Conservation (phyloP, 2,113 vertebrate species). For the Leucoraja erinaceus region DNA sequence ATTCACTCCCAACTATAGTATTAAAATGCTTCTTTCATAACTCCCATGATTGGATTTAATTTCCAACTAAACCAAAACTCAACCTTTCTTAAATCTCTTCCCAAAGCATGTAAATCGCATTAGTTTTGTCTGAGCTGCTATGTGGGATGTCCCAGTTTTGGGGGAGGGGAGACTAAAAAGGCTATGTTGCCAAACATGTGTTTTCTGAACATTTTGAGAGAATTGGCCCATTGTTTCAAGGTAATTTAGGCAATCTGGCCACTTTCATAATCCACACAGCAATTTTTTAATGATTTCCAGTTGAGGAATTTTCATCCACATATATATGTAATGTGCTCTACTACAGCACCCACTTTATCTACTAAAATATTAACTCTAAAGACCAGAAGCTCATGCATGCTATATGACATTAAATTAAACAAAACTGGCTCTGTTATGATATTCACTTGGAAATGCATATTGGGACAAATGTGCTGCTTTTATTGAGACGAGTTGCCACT, state of each 20-base stretch:
- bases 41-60: neutral
- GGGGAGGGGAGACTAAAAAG: slow-evolving; percentile 4
- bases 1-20: neutral
- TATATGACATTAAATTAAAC: neutral
- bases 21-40: neutral
- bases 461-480: neutral
- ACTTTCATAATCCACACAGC: slow-evolving; percentile 8
- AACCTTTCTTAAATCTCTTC: neutral
- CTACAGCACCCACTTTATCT: neutral
- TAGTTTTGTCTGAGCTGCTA: neutral
- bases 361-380: neutral
- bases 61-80: neutral
- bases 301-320: neutral
- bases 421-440: neutral
- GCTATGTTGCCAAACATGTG: slow-evolving; percentile 27
- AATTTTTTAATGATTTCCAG: neutral
- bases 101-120: neutral
- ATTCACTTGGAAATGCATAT: neutral
- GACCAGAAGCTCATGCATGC: neutral
- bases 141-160: neutral
- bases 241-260: slow-evolving; percentile 28
- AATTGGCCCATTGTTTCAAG: slow-evolving; percentile 22
- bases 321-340: neutral
- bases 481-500: neutral
- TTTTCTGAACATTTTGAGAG: slow-evolving; percentile 22